Evolutionary conservation across 2,888 invertebrate species (phyloP).

Genomic region (Spisula subtruncata): DNA sequence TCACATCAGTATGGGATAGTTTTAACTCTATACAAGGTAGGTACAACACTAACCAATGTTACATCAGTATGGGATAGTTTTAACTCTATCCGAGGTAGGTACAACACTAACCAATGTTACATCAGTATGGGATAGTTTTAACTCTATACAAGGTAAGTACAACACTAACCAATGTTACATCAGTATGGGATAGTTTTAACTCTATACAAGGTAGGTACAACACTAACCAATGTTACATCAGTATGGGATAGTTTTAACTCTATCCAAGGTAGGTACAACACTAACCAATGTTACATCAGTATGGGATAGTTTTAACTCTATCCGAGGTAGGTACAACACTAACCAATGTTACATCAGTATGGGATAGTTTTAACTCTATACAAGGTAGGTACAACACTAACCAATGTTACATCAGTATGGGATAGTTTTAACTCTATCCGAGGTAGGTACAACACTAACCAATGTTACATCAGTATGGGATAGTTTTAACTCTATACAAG

Average conservation of each 20-base stretch:
- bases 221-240: neutral
- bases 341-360: conserved; percentile 62
- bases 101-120: no score
- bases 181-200: no score
- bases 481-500: conserved; percentile 69
- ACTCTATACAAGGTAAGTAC: conserved; percentile 55
- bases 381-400: conserved; percentile 68
- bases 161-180: neutral
- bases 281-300: neutral
- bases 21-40: conserved; percentile 59
- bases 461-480: conserved; percentile 79
- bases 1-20: no score
- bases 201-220: conserved; percentile 54
- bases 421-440: no score
- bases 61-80: no score
- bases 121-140: no score
- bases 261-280: conserved; percentile 43
- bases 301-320: no score
- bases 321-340: conserved; percentile 43
- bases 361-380: conserved; percentile 76
- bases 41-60: neutral
- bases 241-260: no score
- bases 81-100: conserved; percentile 58
- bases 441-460: conserved; percentile 69
- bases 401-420: conserved; percentile 79